Conservation (phyloP, 2,888 invertebrate species). For the Glaucopsyche alexis region DNA sequence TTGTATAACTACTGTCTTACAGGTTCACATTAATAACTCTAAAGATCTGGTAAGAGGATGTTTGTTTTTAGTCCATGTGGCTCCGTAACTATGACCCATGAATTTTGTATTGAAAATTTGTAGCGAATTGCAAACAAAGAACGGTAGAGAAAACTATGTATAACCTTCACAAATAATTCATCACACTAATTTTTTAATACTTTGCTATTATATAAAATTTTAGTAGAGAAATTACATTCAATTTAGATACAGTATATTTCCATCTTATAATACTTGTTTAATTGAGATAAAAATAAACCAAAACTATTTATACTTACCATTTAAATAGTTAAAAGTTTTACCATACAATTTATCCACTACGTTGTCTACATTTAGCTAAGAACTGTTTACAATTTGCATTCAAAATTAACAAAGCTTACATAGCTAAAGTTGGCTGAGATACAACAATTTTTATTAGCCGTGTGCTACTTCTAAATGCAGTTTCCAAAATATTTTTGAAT, state of each 20-base stretch:
- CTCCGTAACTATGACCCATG: not conserved
- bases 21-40: no score
- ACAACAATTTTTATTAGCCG: slow-evolving; percentile 3
- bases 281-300: not conserved
- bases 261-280: not conserved
- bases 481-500: not conserved
- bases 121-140: not conserved
- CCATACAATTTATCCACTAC: not conserved
- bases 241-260: not conserved
- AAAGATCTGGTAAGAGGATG: no score
- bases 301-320: slow-evolving; percentile 10
- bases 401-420: not conserved
- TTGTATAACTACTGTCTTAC: not conserved
- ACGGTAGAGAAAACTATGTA: not conserved
- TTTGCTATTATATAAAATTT: not conserved
- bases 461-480: not conserved
- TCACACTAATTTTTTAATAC: not conserved
- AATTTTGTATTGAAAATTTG: not conserved
- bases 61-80: no score
- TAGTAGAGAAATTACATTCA: not conserved
- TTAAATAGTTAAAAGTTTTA: not conserved
- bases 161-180: not conserved
- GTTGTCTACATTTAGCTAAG: not conserved
- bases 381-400: not conserved
- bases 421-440: not conserved